Conservation (phyloP, 2,113 vertebrate species). For the Gavialis gangeticus region DNA sequence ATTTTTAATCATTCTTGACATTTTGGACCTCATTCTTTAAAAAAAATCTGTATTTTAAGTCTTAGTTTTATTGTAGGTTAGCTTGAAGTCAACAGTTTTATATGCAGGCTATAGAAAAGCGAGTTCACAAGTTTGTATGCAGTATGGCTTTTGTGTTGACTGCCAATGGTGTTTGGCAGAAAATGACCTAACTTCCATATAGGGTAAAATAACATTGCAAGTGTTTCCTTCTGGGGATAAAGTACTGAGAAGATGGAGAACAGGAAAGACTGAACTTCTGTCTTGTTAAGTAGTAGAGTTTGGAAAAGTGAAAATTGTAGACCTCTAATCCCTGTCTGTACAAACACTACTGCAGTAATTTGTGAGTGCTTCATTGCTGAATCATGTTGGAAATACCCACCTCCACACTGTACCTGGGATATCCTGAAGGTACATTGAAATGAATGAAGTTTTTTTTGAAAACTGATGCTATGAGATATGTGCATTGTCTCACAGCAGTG, state of each 20-base stretch:
- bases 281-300: constrained; percentile 12
- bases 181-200: constrained; percentile 5
- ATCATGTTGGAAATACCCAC: background rate
- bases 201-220: background rate
- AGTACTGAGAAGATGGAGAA: background rate
- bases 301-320: background rate
- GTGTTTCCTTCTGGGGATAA: constrained; percentile 31
- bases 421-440: background rate
- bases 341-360: background rate
- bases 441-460: background rate
- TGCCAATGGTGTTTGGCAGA: constrained; percentile 41
- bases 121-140: constrained; percentile 39
- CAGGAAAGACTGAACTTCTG: background rate
- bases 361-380: background rate
- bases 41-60: background rate
- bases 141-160: constrained; percentile 28
- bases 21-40: background rate
- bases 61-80: constrained; percentile 47
- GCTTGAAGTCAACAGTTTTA: too few species aligned
- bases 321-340: background rate
- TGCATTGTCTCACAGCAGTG: background rate
- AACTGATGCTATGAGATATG: background rate
- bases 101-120: background rate
- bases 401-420: background rate
- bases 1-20: background rate